Conservation (phyloP, 2,113 vertebrate species). For the Sardina pilchardus region DNA sequence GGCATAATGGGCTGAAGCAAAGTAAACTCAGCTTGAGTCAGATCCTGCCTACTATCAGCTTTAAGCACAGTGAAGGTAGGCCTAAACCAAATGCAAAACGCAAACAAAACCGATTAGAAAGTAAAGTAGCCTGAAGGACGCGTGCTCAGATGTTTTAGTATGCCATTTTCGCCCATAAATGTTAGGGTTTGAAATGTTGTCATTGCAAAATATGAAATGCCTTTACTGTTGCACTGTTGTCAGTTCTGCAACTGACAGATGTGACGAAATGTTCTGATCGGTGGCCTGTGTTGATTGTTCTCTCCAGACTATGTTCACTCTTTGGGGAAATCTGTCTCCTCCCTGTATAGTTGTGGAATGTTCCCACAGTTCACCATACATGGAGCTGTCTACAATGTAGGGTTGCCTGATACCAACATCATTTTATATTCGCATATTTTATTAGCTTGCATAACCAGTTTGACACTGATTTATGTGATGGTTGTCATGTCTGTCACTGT, state of each 20-base stretch:
- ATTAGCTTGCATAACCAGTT: not conserved
- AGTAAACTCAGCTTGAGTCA: conserved; percentile 72
- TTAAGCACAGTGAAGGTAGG: conserved; percentile 78
- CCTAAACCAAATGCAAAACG: not conserved
- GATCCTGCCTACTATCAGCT: conserved; percentile 77
- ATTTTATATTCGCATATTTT: not conserved
- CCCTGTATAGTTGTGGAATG: conserved; percentile 74
- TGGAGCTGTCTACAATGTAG: conserved; percentile 71
- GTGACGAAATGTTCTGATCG: not conserved
- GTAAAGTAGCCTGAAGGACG: not conserved
- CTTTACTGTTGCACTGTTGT: too few relatives aligned
- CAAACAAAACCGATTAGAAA: not conserved
- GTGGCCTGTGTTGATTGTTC: not conserved
- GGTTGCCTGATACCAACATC: not conserved
- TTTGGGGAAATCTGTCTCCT: conserved; percentile 75
- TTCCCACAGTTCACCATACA: conserved; percentile 69
- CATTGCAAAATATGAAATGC: too few relatives aligned
- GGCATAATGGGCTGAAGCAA: conserved; percentile 72
- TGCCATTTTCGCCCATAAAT: not conserved
- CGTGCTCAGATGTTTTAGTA: not conserved
- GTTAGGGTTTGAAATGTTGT: not conserved
- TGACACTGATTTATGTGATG: not conserved
- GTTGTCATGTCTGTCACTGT: not conserved
- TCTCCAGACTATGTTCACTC: conserved; percentile 73
- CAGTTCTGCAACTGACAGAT: not conserved